These are phyloP conservation scores for Synergus laeviventris DNA, from an alignment of 2,888 invertebrate species.

Conservation along the genomic window DNA sequence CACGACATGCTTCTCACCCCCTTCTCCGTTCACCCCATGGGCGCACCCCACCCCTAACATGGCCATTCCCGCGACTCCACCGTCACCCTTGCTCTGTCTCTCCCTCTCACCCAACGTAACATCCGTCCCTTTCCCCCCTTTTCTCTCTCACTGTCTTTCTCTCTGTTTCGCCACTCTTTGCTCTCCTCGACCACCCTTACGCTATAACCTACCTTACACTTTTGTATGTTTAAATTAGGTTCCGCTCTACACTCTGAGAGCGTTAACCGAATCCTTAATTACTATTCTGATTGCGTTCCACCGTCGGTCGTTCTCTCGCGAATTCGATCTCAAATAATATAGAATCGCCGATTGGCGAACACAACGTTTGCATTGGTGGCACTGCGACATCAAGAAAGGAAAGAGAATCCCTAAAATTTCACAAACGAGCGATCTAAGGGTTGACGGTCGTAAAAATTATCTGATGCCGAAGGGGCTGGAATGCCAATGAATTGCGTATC, in stretches of 20 bases:
- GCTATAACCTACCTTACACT: constrained; percentile 64
- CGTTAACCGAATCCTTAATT: constrained; percentile 73
- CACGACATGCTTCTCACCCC: constrained; percentile 41
- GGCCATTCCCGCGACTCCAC: constrained; percentile 38
- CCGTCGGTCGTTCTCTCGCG: constrained; percentile 28
- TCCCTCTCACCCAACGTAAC: constrained; percentile 13
- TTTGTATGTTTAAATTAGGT: constrained; percentile 70
- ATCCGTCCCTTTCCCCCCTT: constrained; percentile 13
- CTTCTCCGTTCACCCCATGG: constrained; percentile 5
- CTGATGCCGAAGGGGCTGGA: background rate
- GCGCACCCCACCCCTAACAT: constrained; percentile 38
- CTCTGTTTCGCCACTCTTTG: constrained; percentile 39
- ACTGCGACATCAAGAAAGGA: constrained; percentile 15
- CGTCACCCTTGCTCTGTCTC: constrained; percentile 39
- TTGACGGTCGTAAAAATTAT: constrained; percentile 21
- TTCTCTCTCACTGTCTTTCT: constrained; percentile 41
- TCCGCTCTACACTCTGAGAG: constrained; percentile 67
- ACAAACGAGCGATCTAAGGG: background rate
- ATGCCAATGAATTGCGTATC: background rate
- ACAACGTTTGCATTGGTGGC: constrained; percentile 44
- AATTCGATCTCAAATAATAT: constrained; percentile 48
- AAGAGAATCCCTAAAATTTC: constrained; percentile 16
- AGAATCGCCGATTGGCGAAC: constrained; percentile 45
- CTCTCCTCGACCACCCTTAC: constrained; percentile 52
- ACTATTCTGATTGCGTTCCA: constrained; percentile 70